Evolutionary conservation across 2,888 invertebrate species (phyloP), one percentile per base, ranked within the genome.

Genomic region (Cremastinae sp.): DNA sequence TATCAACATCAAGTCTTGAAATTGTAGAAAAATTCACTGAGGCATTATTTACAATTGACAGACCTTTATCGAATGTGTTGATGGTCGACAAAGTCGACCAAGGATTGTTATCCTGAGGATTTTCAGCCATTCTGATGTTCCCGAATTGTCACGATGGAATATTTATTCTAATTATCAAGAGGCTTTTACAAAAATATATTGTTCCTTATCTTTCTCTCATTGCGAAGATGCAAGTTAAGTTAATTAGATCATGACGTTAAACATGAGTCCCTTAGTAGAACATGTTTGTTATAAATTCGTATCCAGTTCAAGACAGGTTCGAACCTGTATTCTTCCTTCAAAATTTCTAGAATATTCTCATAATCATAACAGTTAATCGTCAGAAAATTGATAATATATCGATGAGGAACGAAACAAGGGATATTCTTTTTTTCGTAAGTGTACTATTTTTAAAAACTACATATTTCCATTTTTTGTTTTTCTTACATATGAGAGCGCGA

Each of bases 21-120:
- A n/a, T n/a, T n/a, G n/a, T n/a, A n/a, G n/a, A n/a, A n/a, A n/a
- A n/a, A n/a, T n/a, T n/a, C n/a, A n/a, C n/a, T n/a, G n/a, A n/a
- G n/a, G n/a, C n/a, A n/a, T n/a, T n/a, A n/a, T n/a, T n/a, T n/a
- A n/a, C n/a, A n/a, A 14, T 55, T 10, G n/a, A 70, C 78, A 37
- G 56, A 90, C 90, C 86, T 75, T 81, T 85, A 66, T 90, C 90
- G 79, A 90, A 90, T 58, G 86, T 84, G 22, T 86, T 85, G 59
- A 90, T 83, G 0, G 90, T 90, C 41, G 83, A 81, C 16, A 90
- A 78, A 53, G 66, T 71, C 9, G 70, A 70, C 87, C 87, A 87
- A 41, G 82, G 83, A 78, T 85, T 81, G 12, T 65, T 79, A 51
- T 78, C 70, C 2, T 68, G 47, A 2, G 47, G 22, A 12, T 45